Conservation (phyloP, 2,797 vertebrate species). For the Helicolenus hilgendorfi region DNA sequence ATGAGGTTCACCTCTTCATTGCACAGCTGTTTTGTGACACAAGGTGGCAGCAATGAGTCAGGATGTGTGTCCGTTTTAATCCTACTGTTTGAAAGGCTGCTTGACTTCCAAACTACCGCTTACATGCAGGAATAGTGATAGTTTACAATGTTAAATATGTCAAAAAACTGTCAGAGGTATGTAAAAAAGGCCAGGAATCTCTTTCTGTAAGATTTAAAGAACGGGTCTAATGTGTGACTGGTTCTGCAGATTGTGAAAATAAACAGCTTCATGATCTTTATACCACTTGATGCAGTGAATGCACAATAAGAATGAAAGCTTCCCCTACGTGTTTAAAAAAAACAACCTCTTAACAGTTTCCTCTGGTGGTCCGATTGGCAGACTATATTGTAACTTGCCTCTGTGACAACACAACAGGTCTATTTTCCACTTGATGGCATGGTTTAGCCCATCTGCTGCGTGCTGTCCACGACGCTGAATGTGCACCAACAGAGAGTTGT, state of each 20-base stretch:
- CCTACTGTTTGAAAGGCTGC: background rate
- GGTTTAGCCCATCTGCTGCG: constrained; percentile 85
- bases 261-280: constrained; percentile 16
- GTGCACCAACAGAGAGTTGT: constrained; percentile 76
- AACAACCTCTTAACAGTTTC: constrained; percentile 39
- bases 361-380: constrained; percentile 73
- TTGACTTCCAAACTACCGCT: background rate
- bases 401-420: constrained; percentile 88
- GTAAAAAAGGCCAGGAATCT: background rate
- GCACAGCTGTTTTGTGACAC: constrained; percentile 25
- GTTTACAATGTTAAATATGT: background rate
- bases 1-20: background rate
- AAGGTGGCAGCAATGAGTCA: constrained; percentile 80
- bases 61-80: background rate
- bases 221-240: background rate
- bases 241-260: constrained; percentile 1
- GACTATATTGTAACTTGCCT: constrained; percentile 72
- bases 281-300: constrained; percentile 39
- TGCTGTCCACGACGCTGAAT: constrained; percentile 76
- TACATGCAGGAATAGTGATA: background rate
- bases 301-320: constrained; percentile 38
- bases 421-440: constrained; percentile 90
- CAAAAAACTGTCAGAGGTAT: background rate
- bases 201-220: background rate
- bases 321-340: constrained; percentile 22